Conservation (phyloP, 2,797 vertebrate species). For the Champsocephalus esox region DNA sequence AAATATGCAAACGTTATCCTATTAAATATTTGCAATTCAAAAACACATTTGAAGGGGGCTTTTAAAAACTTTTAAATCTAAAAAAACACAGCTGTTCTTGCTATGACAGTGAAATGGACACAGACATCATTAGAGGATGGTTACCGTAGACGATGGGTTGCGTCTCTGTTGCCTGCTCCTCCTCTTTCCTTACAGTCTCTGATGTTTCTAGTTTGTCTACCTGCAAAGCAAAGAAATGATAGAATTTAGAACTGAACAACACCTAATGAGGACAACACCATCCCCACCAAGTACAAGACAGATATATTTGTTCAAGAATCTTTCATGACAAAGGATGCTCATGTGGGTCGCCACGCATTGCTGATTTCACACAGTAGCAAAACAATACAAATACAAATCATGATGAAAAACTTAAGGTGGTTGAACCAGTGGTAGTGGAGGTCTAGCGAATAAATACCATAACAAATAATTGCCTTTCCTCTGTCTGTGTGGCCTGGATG, state of each 20-base stretch:
- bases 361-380: conserved; percentile 3
- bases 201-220: conserved; percentile 99
- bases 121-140: neutral
- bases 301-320: neutral
- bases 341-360: neutral
- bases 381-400: neutral
- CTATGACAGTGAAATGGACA: conserved; percentile 14
- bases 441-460: neutral
- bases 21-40: no score
- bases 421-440: neutral
- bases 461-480: neutral
- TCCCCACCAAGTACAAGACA: neutral
- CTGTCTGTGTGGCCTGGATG: neutral
- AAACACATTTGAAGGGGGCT: neutral
- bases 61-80: neutral
- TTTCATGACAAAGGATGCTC: neutral
- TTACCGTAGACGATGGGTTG: conserved; percentile 99
- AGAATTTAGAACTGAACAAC: conserved; percentile 10
- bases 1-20: no score
- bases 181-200: conserved; percentile 98
- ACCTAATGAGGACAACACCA: neutral
- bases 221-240: conserved; percentile 74
- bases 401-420: neutral
- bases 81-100: neutral
- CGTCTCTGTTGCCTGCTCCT: conserved; percentile 98